Percentiles rank a stretch among this genome's conserved stretches.
These are phyloP conservation scores for Trissolcus basalis DNA, from an alignment of 1,140 invertebrate genomes.

Conservation along the genomic window DNA sequence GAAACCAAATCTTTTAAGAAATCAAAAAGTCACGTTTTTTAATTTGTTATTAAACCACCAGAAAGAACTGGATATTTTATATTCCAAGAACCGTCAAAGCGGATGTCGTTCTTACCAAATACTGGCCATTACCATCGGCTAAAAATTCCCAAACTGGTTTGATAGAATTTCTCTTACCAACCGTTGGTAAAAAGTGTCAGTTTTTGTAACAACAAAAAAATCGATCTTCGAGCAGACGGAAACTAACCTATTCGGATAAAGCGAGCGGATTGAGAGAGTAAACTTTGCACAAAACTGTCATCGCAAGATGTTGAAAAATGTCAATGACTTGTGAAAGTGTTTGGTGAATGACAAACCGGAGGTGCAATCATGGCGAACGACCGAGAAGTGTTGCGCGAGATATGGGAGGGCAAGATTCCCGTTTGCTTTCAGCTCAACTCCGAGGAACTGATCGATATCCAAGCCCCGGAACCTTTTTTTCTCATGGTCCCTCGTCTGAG, in stretches of 20 bases:
- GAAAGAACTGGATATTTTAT: too few species aligned
- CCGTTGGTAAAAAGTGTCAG: too few species aligned
- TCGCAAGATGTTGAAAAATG: conserved; percentile 20
- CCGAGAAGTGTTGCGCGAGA: conserved; percentile 92
- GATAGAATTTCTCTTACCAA: too few species aligned
- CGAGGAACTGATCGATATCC: conserved; percentile 91
- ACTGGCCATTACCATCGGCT: too few species aligned
- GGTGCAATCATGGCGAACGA: conserved; percentile 91
- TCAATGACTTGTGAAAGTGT: not conserved
- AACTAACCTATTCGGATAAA: conserved; percentile 19
- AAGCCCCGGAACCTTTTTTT: conserved; percentile 94
- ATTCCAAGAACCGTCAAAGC: too few species aligned
- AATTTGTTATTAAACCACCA: too few species aligned
- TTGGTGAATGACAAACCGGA: not conserved
- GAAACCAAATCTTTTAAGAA: too few species aligned
- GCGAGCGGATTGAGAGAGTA: not conserved
- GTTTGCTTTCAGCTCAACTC: conserved; percentile 91
- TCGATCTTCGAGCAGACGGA: conserved; percentile 46
- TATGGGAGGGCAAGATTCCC: conserved; percentile 96
- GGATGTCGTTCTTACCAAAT: too few species aligned
- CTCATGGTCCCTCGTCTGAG: conserved; percentile 95
- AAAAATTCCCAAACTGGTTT: too few species aligned
- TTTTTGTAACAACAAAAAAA: not conserved
- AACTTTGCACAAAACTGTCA: conserved; percentile 21
- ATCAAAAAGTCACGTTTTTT: too few species aligned